Percentiles rank a stretch among this genome's conserved stretches.
These are phyloP conservation scores for Saguinus midas DNA, from an alignment of 2,113 vertebrate species.

Conservation along the genomic window DNA sequence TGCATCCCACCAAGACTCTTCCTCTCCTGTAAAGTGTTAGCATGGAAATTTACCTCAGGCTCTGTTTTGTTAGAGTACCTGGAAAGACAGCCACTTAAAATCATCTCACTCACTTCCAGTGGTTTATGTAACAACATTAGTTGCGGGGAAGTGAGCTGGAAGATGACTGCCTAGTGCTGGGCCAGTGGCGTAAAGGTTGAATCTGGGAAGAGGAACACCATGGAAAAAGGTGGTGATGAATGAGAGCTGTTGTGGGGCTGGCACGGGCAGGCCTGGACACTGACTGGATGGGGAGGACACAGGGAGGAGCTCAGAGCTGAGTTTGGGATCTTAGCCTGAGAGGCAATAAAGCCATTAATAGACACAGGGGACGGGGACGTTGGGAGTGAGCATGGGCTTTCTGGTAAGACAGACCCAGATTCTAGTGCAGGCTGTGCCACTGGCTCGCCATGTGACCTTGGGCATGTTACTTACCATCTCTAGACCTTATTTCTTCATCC, in stretches of 20 bases:
- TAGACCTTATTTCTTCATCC: not conserved
- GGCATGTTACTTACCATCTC: not conserved
- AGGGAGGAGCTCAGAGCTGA: not conserved
- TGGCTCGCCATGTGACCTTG: not conserved
- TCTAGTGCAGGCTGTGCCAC: not conserved
- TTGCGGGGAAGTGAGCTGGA: accelerated
- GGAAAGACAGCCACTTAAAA: not conserved
- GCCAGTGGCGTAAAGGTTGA: not conserved
- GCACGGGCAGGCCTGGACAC: accelerated
- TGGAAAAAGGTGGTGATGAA: not conserved
- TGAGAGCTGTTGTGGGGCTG: not conserved
- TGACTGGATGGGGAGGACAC: accelerated
- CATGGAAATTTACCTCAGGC: not conserved
- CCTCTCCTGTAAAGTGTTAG: not conserved
- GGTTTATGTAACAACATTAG: not conserved
- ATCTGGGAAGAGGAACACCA: not conserved
- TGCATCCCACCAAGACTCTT: not conserved
- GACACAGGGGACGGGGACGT: not conserved
- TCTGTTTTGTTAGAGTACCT: not conserved
- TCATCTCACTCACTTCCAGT: not conserved
- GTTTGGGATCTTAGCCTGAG: not conserved
- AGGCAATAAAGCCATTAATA: not conserved
- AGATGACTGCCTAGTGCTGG: not conserved
- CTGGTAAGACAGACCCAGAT: not conserved
- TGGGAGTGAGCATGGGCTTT: not conserved